Evolutionary conservation across 1,140 invertebrate species (phyloP), one percentile per base, ranked within the genome.

Genomic region (Bemisia tabaci): DNA sequence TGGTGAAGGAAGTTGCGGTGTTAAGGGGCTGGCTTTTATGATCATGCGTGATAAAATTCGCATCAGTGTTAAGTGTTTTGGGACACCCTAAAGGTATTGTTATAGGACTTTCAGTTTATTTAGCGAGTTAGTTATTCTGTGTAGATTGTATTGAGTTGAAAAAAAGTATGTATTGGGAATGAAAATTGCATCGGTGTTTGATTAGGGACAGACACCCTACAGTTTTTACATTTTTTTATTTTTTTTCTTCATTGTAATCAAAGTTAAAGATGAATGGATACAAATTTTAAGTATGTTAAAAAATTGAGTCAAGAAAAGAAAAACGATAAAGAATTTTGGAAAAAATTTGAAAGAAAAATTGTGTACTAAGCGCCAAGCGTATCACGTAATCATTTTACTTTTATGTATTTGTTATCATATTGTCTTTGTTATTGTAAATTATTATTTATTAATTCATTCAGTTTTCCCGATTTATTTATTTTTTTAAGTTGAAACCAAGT

Each of bases 381-480:
- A 48, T 48, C 33, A 48, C 33, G 33, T 48, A 48, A 48, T 48
- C 33, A 9, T 9, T 48, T 48, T 48, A 48, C 33, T 48, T 48
- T 9, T 48, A 48, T 48, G 33, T 48, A 48, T 48, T 48, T 48
- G 33, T 48, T 48, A 48, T 48, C 17, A 48, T 48, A 48, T 48
- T 48, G 33, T 48, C 33, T 48, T 48, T 48, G 33, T 48, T 48
- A 48, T 48, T 48, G 33, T 48, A 48, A 48, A 48, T 48, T 48
- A 48, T 48, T 48, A 48, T 48, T 48, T 48, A 48, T 48, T 48
- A 48, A 48, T 48, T 48, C 33, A 48, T 48, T 48, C 33, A 48
- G 33, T 48, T 48, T 48, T 48, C 33, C 33, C 33, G 17, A 48
- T 48, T 48, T 48, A 48, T 48, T 48, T 48, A 48, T 48, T 48